Base-by-base conservation (phyloP, 2,113 vertebrate genomes). In the Holacanthus passer region DNA sequence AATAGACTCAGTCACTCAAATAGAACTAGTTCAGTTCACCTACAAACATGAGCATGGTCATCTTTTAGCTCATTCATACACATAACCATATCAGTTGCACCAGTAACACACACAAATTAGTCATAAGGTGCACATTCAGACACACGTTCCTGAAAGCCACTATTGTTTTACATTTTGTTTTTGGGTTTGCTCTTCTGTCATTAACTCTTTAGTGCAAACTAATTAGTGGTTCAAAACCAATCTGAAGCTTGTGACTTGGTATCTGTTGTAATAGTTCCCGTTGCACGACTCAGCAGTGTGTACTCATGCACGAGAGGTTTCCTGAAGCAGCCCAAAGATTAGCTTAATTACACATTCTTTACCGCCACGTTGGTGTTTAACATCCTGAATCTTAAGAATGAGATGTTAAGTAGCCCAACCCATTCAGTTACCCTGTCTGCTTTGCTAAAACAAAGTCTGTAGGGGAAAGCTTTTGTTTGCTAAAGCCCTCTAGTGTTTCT, bases 331-430 rank as follows among this genome's bases (percentile, higher is more conserved):
- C 14, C 7, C 3, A 32, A 43, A 47, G 19, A 81, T 68, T 1
- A 17, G 2, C 45, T 43, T 59, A 39, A 29, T 71, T 48, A 75
- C 27, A 68, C 45, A 50, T 66, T 68, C 31, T 64, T 64, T 31
- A n/a, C 56, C 2, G 7, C 39, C 17, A 24, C 39, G 19, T 71
- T 53, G 50, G 55, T 43, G 20, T 72, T 66, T 31, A 22, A 55
- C 69, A 32, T 47, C n/a, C 58, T 52, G 16, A 43, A 72, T 66
- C 45, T 60, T 64, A 68, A 62, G 67, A 73, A 75, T 52, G 32
- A 69, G 17, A 65, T 35, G 3, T 14, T 1, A 50, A 37, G 19
- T 52, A 37, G 7, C 29, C 22, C 24, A 37, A 31, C 58, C 39
- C 32, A 43, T 0, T 66, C 20, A 20, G 19, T 50, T 59, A 1